A percentile compares a stretch with the other conserved stretches of the same genome.
Evolutionary conservation across 2,888 invertebrate genomes (phyloP).

Genomic region (Dione juno): DNA sequence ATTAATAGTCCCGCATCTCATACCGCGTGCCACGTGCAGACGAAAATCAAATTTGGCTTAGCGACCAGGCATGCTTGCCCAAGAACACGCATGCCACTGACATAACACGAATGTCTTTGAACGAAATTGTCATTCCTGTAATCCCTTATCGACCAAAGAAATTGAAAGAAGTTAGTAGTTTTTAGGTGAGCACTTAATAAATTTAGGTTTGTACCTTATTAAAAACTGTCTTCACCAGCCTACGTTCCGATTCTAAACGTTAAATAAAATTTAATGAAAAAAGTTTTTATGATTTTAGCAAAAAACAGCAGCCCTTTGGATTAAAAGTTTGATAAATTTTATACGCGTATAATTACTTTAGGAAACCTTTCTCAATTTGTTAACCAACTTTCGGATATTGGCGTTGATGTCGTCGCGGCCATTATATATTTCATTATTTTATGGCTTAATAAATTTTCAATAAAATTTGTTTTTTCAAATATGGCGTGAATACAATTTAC

Average conservation of each 20-base stretch:
- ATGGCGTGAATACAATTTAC: neutral
- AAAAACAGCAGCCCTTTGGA: constrained; percentile 28
- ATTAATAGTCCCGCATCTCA: constrained; percentile 23
- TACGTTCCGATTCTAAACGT: constrained; percentile 5
- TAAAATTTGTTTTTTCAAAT: neutral
- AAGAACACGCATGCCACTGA: constrained; percentile 19
- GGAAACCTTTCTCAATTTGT: constrained; percentile 28
- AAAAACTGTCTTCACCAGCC: constrained; percentile 15
- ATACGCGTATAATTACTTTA: constrained; percentile 28
- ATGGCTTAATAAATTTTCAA: neutral
- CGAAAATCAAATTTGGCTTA: constrained; percentile 26
- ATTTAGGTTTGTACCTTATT: neutral
- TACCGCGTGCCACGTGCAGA: constrained; percentile 17
- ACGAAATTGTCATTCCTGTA: constrained; percentile 12
- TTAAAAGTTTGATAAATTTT: constrained; percentile 29
- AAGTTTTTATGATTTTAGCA: constrained; percentile 24
- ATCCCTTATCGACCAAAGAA: constrained; percentile 10
- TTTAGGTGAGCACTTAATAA: neutral
- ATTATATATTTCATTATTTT: constrained; percentile 1
- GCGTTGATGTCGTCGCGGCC: constrained; percentile 7
- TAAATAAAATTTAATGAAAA: constrained; percentile 28
- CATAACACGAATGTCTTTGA: constrained; percentile 15
- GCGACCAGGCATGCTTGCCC: constrained; percentile 10
- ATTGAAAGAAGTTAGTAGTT: neutral
- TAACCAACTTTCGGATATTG: constrained; percentile 24